Evolutionary conservation across 1,140 invertebrate genomes (phyloP).

Genomic region (Bombus consobrinus): DNA sequence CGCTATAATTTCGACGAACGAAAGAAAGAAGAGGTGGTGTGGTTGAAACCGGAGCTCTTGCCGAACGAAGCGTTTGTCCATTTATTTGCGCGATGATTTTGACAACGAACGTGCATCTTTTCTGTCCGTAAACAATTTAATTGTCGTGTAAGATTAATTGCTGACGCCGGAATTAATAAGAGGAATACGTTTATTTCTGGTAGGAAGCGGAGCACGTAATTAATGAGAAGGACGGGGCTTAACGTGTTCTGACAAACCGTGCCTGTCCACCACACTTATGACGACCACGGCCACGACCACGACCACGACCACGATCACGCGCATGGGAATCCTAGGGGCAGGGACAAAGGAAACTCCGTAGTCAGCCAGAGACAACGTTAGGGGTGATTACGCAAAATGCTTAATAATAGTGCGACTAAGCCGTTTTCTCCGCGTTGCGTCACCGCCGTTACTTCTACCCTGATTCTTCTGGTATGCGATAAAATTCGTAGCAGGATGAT

Average conservation of each 20-base stretch:
- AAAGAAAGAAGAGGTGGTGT: constrained; percentile 6
- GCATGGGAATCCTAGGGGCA: constrained; percentile 10
- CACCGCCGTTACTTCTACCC: constrained; percentile 41
- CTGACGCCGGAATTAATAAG: constrained; percentile 65
- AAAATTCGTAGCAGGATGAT: constrained; percentile 39
- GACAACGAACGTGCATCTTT: constrained; percentile 50
- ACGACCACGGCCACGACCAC: constrained; percentile 16
- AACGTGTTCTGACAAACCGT: constrained; percentile 65
- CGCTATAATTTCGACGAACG: constrained; percentile 46
- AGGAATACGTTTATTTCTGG: constrained; percentile 70
- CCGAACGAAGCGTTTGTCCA: constrained; percentile 33
- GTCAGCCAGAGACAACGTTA: constrained; percentile 56
- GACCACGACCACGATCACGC: constrained; percentile 30
- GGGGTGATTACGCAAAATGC: constrained; percentile 67
- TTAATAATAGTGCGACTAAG: constrained; percentile 57
- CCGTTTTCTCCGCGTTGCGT: constrained; percentile 7
- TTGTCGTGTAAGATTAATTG: constrained; percentile 69
- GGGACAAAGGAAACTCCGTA: constrained; percentile 62
- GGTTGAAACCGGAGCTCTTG: constrained; percentile 47
- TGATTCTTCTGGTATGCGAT: constrained; percentile 9
- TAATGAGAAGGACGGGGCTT: constrained; percentile 66
- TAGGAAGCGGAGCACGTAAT: constrained; percentile 59
- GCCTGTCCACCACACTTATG: constrained; percentile 61
- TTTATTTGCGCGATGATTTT: constrained; percentile 52
- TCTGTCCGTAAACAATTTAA: constrained; percentile 68